Base-by-base conservation (phyloP, 2,113 vertebrate genomes). In the Amphiprion ocellaris region DNA sequence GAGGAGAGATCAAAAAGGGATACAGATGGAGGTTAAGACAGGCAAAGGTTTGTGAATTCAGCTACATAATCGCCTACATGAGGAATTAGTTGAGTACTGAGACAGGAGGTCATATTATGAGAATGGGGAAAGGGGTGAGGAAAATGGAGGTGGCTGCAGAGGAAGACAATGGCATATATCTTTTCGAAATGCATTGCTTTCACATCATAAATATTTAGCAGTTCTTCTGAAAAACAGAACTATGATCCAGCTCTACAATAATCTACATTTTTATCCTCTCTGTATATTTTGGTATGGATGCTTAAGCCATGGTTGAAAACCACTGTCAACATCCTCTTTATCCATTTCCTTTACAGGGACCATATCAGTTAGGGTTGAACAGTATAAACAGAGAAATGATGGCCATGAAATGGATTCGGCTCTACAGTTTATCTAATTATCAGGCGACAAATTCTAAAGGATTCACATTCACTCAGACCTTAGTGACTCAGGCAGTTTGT, bases 161-260 rank as follows among this genome's bases (percentile, higher is more conserved):
- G 28, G 50, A 72, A 9, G 10, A 23, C 52, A 26, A 37, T 23
- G 21, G 64, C 63, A 72, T 53, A 44, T 28, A 41, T 68, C n/a
- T 62, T 59, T 30, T 53, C 26, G 41, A 72, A 74, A 74, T 54
- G 55, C 61, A 46, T 44, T 59, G 64, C 46, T 79, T 50, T 85
- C 64, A 44, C 53, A 62, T 41, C 19, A n/a, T 78, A 67, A 67
- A 86, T 69, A 79, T 77, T 72, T 53, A 69, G 60, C 41, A 44
- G 41, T 4, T 44, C 33, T 10, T 37, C 33, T 37, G 4, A 67
- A 9, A 82, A 66, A 60, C 30, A 47, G 6, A 49, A 8, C 0
- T 0, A 69, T 56, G 1, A 19, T 47, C 52, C 4, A 60, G 33
- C 33, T 7, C 8, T 37, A 6, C 6, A 7, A 37, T 37, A 8